Evolutionary conservation across 1,140 invertebrate species (phyloP).

Genomic region (Bombus cullumanus): DNA sequence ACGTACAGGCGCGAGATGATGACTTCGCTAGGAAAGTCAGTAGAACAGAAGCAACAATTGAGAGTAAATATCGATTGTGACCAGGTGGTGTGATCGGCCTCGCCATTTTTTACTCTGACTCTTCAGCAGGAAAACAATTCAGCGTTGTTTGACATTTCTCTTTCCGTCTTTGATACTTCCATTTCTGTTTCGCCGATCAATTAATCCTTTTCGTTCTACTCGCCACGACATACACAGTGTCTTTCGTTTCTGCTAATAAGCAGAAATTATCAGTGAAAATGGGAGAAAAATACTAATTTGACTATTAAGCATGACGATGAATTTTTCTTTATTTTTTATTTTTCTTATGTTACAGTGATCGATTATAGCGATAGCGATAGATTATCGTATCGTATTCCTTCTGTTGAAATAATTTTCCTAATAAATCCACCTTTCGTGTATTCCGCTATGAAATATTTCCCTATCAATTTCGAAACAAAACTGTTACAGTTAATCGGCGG

Average conservation of each 20-base stretch:
- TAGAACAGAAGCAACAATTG: conserved; percentile 39
- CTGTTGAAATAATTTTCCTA: too few relatives aligned
- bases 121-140: conserved; percentile 8
- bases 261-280: background rate
- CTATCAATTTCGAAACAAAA: background rate
- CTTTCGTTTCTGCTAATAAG: background rate
- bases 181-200: background rate
- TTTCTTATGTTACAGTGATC: too few relatives aligned
- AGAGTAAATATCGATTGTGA: conserved; percentile 57
- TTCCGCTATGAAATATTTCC: too few relatives aligned
- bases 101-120: background rate
- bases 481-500: background rate
- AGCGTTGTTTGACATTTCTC: background rate
- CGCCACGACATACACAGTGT: background rate
- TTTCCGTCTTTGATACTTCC: background rate
- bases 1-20: background rate
- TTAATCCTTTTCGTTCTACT: background rate
- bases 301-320: too few relatives aligned
- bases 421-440: too few relatives aligned
- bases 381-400: too few relatives aligned
- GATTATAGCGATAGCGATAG: too few relatives aligned
- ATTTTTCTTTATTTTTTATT: too few relatives aligned
- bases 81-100: conserved; percentile 11
- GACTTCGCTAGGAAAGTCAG: conserved; percentile 19
- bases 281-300: background rate